phyloP scores from a whole-genome alignment of 2,797 vertebrate species.

The Mus spretus region DNA sequence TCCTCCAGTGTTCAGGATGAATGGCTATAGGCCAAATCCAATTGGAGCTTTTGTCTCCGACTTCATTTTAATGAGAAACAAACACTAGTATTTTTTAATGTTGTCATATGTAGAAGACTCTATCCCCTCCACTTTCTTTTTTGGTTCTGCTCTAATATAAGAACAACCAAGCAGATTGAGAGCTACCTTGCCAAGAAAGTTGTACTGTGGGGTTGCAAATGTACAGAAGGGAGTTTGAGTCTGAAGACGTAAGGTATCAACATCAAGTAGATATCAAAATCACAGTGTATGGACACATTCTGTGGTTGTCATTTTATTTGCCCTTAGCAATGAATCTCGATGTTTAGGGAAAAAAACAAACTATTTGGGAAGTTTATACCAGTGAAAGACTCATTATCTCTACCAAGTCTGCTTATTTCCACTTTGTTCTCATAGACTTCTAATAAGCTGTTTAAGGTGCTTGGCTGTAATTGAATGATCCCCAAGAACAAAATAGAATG shows the following conservation, averaged over 20 bases:
- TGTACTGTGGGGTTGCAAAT: constrained; percentile 72
- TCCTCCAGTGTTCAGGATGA: constrained; percentile 75
- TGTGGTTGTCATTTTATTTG: constrained; percentile 67
- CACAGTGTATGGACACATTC: constrained; percentile 43
- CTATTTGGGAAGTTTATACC: not conserved
- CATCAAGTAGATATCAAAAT: constrained; percentile 63
- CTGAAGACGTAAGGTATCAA: constrained; percentile 72
- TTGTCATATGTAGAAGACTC: constrained; percentile 57
- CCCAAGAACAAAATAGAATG: constrained; percentile 25
- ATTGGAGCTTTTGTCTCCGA: constrained; percentile 71
- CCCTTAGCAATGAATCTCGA: constrained; percentile 59
- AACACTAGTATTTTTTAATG: constrained; percentile 75
- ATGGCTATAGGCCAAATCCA: constrained; percentile 67
- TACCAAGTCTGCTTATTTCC: constrained; percentile 29
- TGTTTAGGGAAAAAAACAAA: not conserved
- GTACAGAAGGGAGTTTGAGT: constrained; percentile 64
- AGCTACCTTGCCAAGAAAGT: constrained; percentile 75
- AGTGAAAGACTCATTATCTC: constrained; percentile 8
- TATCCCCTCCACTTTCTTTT: constrained; percentile 39
- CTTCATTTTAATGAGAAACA: constrained; percentile 77
- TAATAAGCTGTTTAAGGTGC: constrained; percentile 35
- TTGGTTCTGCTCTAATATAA: constrained; percentile 73
- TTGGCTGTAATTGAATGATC: constrained; percentile 59
- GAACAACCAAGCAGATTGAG: constrained; percentile 73
- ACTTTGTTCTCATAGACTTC: constrained; percentile 52